These are phyloP conservation scores for Taxidea taxus DNA, from an alignment of 2,113 vertebrate species.

Conservation along the genomic window DNA sequence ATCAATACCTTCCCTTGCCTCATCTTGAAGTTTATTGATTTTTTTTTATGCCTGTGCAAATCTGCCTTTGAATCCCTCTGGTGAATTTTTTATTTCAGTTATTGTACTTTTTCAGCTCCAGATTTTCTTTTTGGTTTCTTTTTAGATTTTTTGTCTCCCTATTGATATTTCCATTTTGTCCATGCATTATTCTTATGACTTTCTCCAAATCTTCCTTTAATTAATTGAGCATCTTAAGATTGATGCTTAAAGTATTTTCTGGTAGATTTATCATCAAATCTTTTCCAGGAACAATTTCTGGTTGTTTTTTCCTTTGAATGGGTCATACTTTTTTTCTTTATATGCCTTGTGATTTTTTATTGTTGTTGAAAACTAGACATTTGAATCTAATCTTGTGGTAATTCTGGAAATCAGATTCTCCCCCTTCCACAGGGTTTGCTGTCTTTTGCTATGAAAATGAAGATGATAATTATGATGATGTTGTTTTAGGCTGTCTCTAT, in stretches of 20 bases:
- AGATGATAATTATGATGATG: not conserved
- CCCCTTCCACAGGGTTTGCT: not conserved
- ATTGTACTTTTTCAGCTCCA: not conserved
- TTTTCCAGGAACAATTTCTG: not conserved
- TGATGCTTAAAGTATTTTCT: not conserved
- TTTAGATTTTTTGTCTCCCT: not conserved
- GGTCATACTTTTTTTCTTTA: not conserved
- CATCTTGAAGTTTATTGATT: not conserved
- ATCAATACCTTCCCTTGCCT: not conserved
- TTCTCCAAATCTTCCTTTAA: not conserved
- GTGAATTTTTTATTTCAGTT: not conserved
- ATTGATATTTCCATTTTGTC: not conserved
- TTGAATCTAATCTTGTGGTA: not conserved
- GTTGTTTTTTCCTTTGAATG: not conserved
- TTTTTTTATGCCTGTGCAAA: not conserved
- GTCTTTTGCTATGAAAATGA: not conserved
- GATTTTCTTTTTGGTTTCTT: not conserved
- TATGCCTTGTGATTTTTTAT: not conserved
- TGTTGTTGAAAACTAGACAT: not conserved
- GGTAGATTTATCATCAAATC: not conserved
- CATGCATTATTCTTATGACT: not conserved
- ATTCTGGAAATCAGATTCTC: not conserved
- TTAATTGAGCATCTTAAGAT: not conserved
- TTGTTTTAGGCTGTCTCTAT: not conserved
- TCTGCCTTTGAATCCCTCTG: not conserved